Evolutionary conservation across 1,140 invertebrate species (phyloP).

Genomic region (Hydropsyche tenuis): DNA sequence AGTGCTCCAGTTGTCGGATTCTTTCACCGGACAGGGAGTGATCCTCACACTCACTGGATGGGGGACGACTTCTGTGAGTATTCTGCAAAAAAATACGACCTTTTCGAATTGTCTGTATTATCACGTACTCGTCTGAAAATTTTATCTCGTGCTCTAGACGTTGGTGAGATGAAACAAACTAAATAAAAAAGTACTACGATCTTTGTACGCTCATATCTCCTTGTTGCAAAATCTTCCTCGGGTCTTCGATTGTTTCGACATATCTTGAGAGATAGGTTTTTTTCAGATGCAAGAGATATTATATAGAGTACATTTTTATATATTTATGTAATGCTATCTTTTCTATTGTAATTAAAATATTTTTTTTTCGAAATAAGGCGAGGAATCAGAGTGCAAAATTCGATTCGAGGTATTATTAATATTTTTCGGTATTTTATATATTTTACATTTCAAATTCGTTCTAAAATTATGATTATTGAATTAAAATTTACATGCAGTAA

Average conservation of each 20-base stretch:
- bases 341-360: no score
- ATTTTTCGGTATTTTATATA: no score
- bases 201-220: neutral
- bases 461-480: no score
- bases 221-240: neutral
- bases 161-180: neutral
- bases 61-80: slow-evolving; percentile 59
- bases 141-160: neutral
- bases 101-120: neutral
- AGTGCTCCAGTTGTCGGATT: slow-evolving; percentile 55
- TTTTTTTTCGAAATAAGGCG: no score
- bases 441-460: no score
- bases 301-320: no score
- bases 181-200: neutral
- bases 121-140: neutral
- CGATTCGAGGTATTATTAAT: no score
- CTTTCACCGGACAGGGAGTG: slow-evolving; percentile 53
- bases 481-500: no score
- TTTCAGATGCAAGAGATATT: no score
- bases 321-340: no score
- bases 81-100: neutral
- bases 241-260: neutral
- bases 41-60: slow-evolving; percentile 60
- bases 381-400: no score
- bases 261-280: no score